These are phyloP conservation scores for Stomorhina lunata DNA, from an alignment of 2,888 invertebrate genomes.

Conservation along the genomic window DNA sequence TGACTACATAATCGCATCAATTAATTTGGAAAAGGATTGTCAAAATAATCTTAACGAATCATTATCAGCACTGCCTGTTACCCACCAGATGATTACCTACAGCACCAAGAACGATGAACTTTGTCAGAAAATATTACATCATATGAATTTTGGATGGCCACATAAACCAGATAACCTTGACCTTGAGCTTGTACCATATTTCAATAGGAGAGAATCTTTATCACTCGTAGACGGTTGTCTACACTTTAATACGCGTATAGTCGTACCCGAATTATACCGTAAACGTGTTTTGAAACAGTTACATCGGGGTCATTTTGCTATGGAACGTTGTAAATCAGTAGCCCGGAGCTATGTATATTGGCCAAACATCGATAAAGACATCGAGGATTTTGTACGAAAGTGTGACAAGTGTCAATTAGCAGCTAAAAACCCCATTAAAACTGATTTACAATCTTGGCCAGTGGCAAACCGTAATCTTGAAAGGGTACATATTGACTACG, in stretches of 20 bases:
- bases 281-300: constrained; percentile 18
- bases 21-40: neutral
- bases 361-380: constrained; percentile 70
- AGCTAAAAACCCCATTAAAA: no score
- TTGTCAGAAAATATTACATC: neutral
- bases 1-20: constrained; percentile 31
- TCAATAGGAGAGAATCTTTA: neutral
- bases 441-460: no score
- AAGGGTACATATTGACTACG: no score
- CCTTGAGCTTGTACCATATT: neutral
- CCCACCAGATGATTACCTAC: neutral
- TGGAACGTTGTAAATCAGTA: constrained; percentile 12
- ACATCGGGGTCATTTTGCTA: constrained; percentile 15
- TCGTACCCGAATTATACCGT: neutral
- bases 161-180: neutral
- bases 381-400: neutral
- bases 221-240: constrained; percentile 11
- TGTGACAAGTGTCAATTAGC: no score
- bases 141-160: constrained; percentile 15
- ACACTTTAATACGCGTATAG: neutral
- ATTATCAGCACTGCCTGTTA: constrained; percentile 8
- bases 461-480: no score
- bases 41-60: neutral
- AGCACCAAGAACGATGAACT: neutral
- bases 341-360: constrained; percentile 69